These are phyloP conservation scores for Chlorodrepanis virens DNA, from an alignment of 2,113 vertebrate species.

Conservation along the genomic window DNA sequence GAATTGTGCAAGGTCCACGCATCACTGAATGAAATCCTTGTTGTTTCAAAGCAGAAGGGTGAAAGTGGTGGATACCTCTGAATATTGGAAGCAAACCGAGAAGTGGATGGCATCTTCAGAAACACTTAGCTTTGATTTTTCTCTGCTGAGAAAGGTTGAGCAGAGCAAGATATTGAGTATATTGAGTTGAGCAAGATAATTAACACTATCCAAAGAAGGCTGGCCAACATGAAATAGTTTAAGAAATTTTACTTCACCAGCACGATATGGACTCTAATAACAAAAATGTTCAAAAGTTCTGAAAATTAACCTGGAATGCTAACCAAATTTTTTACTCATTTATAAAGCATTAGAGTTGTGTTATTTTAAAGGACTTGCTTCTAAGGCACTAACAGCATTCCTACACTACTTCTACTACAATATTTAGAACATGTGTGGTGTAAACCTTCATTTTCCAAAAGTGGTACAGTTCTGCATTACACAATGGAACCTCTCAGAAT, in stretches of 20 bases:
- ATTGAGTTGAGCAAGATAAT: neutral
- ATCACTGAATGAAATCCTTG: neutral
- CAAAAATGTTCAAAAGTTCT: neutral
- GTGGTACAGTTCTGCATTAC: neutral
- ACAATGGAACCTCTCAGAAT: neutral
- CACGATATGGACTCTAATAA: neutral
- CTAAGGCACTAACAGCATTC: neutral
- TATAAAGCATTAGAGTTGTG: neutral
- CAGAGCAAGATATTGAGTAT: neutral
- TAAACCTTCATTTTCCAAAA: neutral
- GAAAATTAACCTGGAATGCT: neutral
- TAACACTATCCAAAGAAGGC: neutral
- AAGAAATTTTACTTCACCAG: neutral
- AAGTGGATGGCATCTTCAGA: neutral
- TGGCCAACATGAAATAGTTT: neutral
- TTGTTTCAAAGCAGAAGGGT: neutral
- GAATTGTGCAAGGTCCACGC: neutral
- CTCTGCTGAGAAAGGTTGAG: neutral
- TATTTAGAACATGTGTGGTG: neutral
- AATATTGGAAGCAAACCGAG: neutral
- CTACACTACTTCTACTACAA: neutral
- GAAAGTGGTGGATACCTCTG: neutral
- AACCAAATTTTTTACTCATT: neutral
- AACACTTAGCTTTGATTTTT: neutral
- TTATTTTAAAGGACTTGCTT: constrained; percentile 1